Base-by-base conservation (phyloP, 2,797 vertebrate genomes). In the Muscicapa striata region DNA sequence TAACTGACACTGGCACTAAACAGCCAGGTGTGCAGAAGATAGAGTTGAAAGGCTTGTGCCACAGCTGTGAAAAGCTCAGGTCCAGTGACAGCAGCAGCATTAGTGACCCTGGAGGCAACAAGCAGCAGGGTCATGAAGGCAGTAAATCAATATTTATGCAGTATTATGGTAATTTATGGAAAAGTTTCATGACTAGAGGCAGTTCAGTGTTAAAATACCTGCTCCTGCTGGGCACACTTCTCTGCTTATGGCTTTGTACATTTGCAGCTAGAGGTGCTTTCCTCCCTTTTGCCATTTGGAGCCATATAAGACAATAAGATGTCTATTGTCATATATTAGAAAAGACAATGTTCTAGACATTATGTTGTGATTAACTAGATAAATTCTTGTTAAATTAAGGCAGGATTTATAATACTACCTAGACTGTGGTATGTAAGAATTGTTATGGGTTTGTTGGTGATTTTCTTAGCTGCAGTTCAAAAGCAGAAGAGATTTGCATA, bases 101-200 rank as follows among this genome's bases (percentile, higher is more conserved):
- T 14, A 19, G 30, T 29, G 64, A 84, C 68, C 54, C n/a, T 36
- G 15, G 36, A 59, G 59, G 22, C 58, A 38, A 20, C 1, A 3
- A 38, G 22, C 5, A 26, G 21, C 27, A 30, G 30, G 12, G 24
- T 55, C 19, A 29, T 17, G 43, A 79, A 72, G 48, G 27, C 45
- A 62, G 2, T n/a, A 49, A 46, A 13, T 59, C 55, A 48, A 7
- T 52, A 34, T 1, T 6, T 15, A 23, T 62, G 46, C 29, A 63
- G 23, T 29, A 11, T 23, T n/a, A 1, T 3, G 27, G 55, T 46
- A 36, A 45, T 1, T 1, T 46, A 12, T 2, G 15, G 55, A 30
- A 49, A 57, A 38, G 10, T n/a, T n/a, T 69, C 27, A 18, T 17
- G 14, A 27, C 43, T 41, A 14, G 30, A 54, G 17, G 30, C 15